phyloP scores from a whole-genome alignment of 2,888 invertebrate genomes.

The Cheilosia variabilis region DNA sequence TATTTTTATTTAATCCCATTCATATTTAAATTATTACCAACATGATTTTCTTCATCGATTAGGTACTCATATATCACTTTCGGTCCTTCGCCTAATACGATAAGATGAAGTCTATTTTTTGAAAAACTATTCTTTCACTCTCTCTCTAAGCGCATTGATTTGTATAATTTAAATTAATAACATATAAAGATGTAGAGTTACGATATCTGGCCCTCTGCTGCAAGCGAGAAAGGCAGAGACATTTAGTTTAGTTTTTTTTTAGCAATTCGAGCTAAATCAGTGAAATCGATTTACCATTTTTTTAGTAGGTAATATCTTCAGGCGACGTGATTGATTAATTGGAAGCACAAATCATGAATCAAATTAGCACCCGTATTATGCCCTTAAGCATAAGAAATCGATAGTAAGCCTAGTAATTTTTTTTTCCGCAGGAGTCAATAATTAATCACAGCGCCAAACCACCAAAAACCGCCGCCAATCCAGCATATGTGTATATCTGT shows the following conservation, averaged over 20 bases:
- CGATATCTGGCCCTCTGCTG: too few relatives aligned
- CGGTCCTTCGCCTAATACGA: too few relatives aligned
- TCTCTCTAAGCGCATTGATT: too few relatives aligned
- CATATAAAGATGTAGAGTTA: too few relatives aligned
- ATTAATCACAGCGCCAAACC: constrained; percentile 7
- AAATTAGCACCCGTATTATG: constrained; percentile 8
- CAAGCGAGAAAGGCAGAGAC: too few relatives aligned
- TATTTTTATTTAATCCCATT: too few relatives aligned
- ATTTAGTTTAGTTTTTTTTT: background rate
- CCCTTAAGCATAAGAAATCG: constrained; percentile 1
- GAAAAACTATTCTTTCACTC: too few relatives aligned
- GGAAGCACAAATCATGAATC: background rate
- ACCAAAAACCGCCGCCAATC: constrained; percentile 16
- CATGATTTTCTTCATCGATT: too few relatives aligned
- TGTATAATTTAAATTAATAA: too few relatives aligned
- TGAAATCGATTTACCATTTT: background rate
- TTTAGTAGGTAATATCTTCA: background rate
- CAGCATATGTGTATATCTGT: background rate
- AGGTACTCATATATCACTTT: too few relatives aligned
- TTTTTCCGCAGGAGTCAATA: constrained; percentile 27
- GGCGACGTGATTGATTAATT: constrained; percentile 1
- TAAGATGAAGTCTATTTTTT: too few relatives aligned
- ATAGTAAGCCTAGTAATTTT: constrained; percentile 14
- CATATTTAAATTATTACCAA: too few relatives aligned
- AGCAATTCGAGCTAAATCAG: background rate